Evolutionary conservation across 2,888 invertebrate species (phyloP).

Genomic region (Drosophila merina): DNA sequence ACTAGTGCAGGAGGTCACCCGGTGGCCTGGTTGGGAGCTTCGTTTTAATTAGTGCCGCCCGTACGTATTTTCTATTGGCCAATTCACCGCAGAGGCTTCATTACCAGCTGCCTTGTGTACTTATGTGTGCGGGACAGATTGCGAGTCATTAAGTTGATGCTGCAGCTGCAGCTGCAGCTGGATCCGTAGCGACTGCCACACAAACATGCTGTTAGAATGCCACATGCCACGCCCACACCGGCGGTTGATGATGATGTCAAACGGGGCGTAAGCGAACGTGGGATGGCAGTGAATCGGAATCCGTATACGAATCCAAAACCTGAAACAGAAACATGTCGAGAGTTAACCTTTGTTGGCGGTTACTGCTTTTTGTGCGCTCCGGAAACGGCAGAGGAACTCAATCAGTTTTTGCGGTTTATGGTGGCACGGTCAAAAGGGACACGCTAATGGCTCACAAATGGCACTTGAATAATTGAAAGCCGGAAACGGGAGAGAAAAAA

Average conservation of each 20-base stretch:
- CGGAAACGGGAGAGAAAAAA: slow-evolving; percentile 41
- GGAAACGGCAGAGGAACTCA: slow-evolving; percentile 55
- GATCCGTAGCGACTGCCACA: slow-evolving; percentile 15
- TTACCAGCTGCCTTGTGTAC: slow-evolving; percentile 35
- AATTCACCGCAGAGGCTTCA: slow-evolving; percentile 79
- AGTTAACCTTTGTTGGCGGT: slow-evolving; percentile 61
- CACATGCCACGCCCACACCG: slow-evolving; percentile 54
- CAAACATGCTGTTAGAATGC: slow-evolving; percentile 45
- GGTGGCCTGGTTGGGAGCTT: slow-evolving; percentile 55
- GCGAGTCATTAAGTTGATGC: slow-evolving; percentile 71
- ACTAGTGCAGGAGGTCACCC: slow-evolving; percentile 26
- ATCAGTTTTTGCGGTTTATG: slow-evolving; percentile 68
- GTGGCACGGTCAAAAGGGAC: slow-evolving; percentile 36
- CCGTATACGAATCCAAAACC: slow-evolving; percentile 22
- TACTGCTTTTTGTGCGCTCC: slow-evolving; percentile 46
- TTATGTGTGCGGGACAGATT: slow-evolving; percentile 58
- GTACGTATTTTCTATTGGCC: slow-evolving; percentile 72
- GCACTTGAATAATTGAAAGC: slow-evolving; percentile 65
- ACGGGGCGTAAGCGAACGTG: slow-evolving; percentile 27
- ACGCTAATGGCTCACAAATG: slow-evolving; percentile 58
- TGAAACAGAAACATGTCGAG: slow-evolving; percentile 43
- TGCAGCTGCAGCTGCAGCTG: slow-evolving; percentile 27
- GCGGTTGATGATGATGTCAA: slow-evolving; percentile 30
- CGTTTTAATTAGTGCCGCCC: slow-evolving; percentile 81
- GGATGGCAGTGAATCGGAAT: slow-evolving; percentile 17